phyloP scores from a whole-genome alignment of 2,888 invertebrate species.

The Agrochola lota region DNA sequence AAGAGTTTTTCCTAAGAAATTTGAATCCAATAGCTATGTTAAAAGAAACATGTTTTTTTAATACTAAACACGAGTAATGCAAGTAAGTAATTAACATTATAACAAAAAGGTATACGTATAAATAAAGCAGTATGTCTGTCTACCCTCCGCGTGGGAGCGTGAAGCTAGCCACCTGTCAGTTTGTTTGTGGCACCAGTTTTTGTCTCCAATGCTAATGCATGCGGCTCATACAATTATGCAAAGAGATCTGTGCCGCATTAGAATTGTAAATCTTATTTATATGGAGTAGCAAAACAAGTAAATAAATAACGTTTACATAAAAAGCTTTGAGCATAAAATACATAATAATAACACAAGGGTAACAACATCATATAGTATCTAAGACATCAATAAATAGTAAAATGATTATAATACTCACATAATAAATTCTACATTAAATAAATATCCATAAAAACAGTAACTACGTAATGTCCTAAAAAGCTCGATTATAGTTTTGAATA shows the following conservation, averaged over 20 bases:
- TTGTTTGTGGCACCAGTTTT: constrained; percentile 43
- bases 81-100: neutral
- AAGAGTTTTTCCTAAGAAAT: too few species aligned
- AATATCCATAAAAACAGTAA: constrained; percentile 17
- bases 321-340: constrained; percentile 37
- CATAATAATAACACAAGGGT: constrained; percentile 11
- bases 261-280: constrained; percentile 55
- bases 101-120: neutral
- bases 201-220: constrained; percentile 50
- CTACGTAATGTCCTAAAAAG: constrained; percentile 39
- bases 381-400: constrained; percentile 21
- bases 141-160: constrained; percentile 54
- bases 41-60: too few species aligned
- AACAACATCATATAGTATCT: constrained; percentile 14
- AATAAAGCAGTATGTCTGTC: constrained; percentile 25
- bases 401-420: neutral
- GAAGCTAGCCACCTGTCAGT: constrained; percentile 56
- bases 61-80: neutral
- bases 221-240: constrained; percentile 44
- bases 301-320: constrained; percentile 47
- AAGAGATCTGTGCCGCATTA: constrained; percentile 45
- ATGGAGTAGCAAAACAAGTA: constrained; percentile 29
- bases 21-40: too few species aligned
- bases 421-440: constrained; percentile 26
- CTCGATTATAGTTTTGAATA: constrained; percentile 24